Evolutionary conservation across 1,140 invertebrate genomes (phyloP).

Genomic region (Musca domestica): DNA sequence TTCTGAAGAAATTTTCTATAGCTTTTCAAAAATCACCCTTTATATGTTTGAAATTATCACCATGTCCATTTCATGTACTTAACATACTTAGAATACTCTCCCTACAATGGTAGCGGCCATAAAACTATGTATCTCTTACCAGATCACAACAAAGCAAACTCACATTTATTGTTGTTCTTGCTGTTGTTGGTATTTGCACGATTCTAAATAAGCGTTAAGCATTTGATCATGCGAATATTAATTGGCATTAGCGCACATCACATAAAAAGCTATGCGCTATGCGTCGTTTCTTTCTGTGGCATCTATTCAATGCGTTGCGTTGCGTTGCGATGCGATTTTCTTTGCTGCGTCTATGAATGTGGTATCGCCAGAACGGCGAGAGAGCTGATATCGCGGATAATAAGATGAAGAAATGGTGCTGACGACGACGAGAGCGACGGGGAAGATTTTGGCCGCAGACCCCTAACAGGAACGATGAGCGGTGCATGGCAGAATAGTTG

Average conservation of each 20-base stretch:
- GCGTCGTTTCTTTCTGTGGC: not conserved
- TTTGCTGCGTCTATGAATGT: not conserved
- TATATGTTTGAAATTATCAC: no score
- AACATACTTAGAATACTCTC: no score
- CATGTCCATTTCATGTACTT: no score
- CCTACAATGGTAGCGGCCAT: no score
- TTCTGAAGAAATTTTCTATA: no score
- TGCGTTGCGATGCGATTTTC: not conserved
- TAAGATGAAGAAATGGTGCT: not conserved
- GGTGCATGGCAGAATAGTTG: not conserved
- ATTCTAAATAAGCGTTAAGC: slow-evolving; percentile 16
- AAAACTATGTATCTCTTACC: no score
- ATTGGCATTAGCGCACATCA: slow-evolving; percentile 7
- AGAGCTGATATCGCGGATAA: not conserved
- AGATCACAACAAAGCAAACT: no score
- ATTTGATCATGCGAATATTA: slow-evolving; percentile 22
- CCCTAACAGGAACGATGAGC: not conserved
- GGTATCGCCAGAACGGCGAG: not conserved
- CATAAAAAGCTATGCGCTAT: not conserved
- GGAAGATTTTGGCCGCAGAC: not conserved
- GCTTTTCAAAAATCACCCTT: no score
- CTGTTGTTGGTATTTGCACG: slow-evolving; percentile 6
- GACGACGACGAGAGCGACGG: not conserved
- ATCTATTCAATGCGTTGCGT: not conserved
- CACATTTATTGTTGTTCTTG: not conserved